Evolutionary conservation across 2,797 vertebrate species (phyloP).

Genomic region (Rhinogobio ventralis): DNA sequence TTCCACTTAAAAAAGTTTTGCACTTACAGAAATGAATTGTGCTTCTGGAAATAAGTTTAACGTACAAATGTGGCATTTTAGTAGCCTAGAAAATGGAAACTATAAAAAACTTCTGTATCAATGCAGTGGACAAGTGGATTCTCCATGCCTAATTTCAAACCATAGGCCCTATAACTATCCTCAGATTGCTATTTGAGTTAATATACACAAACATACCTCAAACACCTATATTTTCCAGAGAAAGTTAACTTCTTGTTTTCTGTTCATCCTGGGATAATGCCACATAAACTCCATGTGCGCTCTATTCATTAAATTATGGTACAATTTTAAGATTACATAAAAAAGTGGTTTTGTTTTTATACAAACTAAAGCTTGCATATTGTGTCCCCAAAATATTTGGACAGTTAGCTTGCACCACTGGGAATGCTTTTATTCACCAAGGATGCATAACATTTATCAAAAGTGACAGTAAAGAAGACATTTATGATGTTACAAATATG

Average conservation of each 20-base stretch:
- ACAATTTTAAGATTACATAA: neutral
- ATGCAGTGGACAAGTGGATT: neutral
- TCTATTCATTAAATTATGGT: neutral
- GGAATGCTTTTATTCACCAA: neutral
- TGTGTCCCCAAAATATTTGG: neutral
- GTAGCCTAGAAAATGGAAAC: neutral
- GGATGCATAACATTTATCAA: too few relatives aligned
- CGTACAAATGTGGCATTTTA: neutral
- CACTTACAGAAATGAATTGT: neutral
- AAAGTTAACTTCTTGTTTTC: neutral
- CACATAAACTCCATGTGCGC: neutral
- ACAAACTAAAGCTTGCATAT: neutral
- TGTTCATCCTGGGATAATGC: neutral
- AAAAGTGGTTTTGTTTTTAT: neutral
- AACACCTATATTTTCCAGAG: neutral
- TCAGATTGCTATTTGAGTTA: neutral
- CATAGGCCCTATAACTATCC: too few relatives aligned
- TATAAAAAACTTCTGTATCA: neutral
- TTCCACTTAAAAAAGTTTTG: neutral
- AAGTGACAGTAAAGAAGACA: too few relatives aligned
- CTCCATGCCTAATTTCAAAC: neutral
- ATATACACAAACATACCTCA: neutral
- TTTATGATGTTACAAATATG: too few relatives aligned
- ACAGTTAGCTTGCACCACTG: neutral
- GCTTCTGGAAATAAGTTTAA: neutral